Conservation (phyloP, 2,797 vertebrate species). For the Hephaestus fuliginosus region DNA sequence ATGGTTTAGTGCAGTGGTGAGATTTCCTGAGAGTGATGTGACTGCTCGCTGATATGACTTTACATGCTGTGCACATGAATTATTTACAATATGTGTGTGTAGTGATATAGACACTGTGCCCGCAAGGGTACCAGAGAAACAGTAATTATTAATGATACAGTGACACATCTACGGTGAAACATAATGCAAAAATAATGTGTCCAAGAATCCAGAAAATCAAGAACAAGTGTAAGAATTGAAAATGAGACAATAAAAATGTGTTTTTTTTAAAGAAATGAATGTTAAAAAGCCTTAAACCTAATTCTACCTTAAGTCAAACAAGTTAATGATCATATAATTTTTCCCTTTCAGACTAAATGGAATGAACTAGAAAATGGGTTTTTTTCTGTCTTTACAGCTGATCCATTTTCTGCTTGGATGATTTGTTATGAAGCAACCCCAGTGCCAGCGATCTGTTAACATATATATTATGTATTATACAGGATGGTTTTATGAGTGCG, state of each 20-base stretch:
- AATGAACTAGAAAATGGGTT: background rate
- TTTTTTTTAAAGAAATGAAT: background rate
- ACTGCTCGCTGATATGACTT: conserved; percentile 48
- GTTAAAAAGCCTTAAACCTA: background rate
- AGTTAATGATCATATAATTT: background rate
- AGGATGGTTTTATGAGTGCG: background rate
- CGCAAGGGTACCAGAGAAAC: conserved; percentile 30
- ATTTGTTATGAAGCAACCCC: background rate
- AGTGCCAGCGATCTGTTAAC: background rate
- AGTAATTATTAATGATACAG: conserved; percentile 69
- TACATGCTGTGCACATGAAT: conserved; percentile 68
- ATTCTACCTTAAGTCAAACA: background rate
- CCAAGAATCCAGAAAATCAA: conserved; percentile 7
- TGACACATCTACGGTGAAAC: conserved; percentile 40
- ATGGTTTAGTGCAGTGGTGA: conserved; percentile 24
- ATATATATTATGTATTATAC: background rate
- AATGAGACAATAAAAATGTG: background rate
- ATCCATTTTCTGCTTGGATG: background rate
- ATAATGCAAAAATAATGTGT: conserved; percentile 47
- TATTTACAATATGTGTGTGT: conserved; percentile 66
- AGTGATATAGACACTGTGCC: conserved; percentile 52
- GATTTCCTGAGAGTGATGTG: conserved; percentile 41
- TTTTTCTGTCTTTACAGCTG: background rate
- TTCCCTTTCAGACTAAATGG: background rate
- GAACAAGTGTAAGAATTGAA: background rate